Conservation (phyloP, 2,888 invertebrate species). For the Macrophya alboannulata region DNA sequence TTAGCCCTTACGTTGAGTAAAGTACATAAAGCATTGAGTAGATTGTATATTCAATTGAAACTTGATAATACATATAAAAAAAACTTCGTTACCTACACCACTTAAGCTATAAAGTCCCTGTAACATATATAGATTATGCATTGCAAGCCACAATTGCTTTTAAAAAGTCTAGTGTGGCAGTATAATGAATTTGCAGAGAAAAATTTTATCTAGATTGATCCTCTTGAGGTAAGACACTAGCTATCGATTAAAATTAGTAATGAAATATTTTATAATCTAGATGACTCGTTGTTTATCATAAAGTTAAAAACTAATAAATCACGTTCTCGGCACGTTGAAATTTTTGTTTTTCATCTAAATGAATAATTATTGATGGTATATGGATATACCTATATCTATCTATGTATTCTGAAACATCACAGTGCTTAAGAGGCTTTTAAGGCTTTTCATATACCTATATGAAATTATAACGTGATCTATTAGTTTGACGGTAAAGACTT, state of each 20-base stretch:
- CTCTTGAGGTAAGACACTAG: constrained; percentile 23
- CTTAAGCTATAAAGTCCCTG: constrained; percentile 12
- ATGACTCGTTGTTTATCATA: constrained; percentile 17
- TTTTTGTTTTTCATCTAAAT: background rate
- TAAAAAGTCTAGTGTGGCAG: constrained; percentile 23
- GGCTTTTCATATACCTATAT: background rate
- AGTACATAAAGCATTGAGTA: background rate
- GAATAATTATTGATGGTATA: background rate
- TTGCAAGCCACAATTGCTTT: constrained; percentile 31
- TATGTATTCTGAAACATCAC: background rate
- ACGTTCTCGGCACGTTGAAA: background rate
- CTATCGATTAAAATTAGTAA: constrained; percentile 28
- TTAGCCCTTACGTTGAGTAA: background rate
- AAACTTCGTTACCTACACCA: constrained; percentile 11
- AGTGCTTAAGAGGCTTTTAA: background rate
- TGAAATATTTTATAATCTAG: constrained; percentile 42
- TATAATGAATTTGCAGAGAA: constrained; percentile 18
- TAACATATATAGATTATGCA: constrained; percentile 21
- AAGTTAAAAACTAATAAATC: constrained; percentile 31
- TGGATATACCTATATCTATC: too few species aligned
- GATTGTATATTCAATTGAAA: constrained; percentile 1
- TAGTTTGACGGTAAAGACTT: background rate
- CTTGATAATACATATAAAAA: background rate
- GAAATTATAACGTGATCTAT: constrained; percentile 28
- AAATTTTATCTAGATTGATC: constrained; percentile 24